Percentiles rank a stretch among this genome's conserved stretches.
These are phyloP conservation scores for Hydrotaea cyrtoneurina DNA, from an alignment of 2,888 invertebrate genomes.

Conservation along the genomic window DNA sequence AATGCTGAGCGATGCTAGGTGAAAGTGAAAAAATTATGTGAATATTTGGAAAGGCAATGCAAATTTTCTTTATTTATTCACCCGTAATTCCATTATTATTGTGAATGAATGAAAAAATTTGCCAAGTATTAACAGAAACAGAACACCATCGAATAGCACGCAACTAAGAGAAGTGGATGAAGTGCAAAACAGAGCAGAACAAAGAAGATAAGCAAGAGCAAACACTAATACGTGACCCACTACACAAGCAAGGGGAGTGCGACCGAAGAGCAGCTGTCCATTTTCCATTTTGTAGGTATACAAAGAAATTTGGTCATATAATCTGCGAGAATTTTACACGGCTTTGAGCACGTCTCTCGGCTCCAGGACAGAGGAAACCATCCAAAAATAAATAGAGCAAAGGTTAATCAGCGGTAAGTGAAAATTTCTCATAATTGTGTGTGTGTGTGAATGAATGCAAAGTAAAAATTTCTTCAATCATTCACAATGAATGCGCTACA, in stretches of 20 bases:
- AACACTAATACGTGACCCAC: conserved; percentile 34
- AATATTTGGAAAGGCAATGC: conserved; percentile 32
- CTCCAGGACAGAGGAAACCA: conserved; percentile 33
- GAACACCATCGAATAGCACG: conserved; percentile 8
- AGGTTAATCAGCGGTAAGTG: conserved; percentile 39
- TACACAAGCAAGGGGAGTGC: conserved; percentile 16
- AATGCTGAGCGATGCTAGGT: conserved; percentile 6
- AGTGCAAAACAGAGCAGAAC: conserved; percentile 33
- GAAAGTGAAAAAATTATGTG: conserved; percentile 33
- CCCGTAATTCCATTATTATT: conserved; percentile 14
- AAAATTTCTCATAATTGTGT: conserved; percentile 20
- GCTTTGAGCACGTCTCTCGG: neutral
- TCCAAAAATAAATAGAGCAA: conserved; percentile 35
- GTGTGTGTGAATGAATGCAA: conserved; percentile 35
- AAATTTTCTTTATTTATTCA: conserved; percentile 38
- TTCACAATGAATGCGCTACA: neutral
- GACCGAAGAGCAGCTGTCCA: conserved; percentile 22
- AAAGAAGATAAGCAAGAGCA: conserved; percentile 31
- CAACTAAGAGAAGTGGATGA: conserved; percentile 20
- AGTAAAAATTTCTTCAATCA: conserved; percentile 34
- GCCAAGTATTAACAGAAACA: conserved; percentile 33
- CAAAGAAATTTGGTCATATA: conserved; percentile 18
- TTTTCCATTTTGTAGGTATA: conserved; percentile 20
- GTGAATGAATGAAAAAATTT: conserved; percentile 39
- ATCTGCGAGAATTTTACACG: conserved; percentile 3